These are phyloP conservation scores for Rhabdophis nuchalis DNA, from an alignment of 2,797 vertebrate genomes.

Conservation along the genomic window DNA sequence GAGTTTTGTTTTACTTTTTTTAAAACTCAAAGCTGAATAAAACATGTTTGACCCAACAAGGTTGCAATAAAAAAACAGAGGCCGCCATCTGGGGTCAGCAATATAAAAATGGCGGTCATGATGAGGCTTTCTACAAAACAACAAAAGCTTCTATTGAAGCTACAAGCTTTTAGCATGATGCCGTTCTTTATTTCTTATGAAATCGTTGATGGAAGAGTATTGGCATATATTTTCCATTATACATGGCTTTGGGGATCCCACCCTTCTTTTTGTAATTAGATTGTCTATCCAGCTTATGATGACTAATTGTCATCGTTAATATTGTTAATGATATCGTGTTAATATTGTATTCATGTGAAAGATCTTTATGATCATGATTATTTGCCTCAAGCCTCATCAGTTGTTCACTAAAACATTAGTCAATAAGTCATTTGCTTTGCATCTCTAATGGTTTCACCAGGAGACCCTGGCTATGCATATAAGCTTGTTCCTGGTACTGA, in stretches of 20 bases:
- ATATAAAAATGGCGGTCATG: not conserved
- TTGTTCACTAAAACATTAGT: not conserved
- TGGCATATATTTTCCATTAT: not conserved
- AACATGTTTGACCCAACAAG: not conserved
- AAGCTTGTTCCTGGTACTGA: not conserved
- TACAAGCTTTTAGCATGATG: not conserved
- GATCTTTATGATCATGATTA: slow-evolving; percentile 2
- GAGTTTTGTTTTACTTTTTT: not conserved
- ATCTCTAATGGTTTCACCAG: not conserved
- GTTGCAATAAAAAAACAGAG: not conserved
- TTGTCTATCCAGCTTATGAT: not conserved
- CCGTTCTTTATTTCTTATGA: not conserved
- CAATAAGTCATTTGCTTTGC: not conserved
- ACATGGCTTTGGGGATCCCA: not conserved
- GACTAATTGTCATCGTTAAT: not conserved
- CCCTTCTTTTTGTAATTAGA: not conserved
- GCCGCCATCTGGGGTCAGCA: not conserved
- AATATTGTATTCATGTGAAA: not conserved
- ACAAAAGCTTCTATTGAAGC: not conserved
- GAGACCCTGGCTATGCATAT: not conserved
- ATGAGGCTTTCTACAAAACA: not conserved
- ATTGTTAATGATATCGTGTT: not conserved
- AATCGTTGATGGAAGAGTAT: not conserved
- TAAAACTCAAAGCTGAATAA: not conserved
- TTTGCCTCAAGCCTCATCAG: not conserved